Conservation (phyloP, 1,140 invertebrate genomes). For the Cecropterus lyciades region DNA sequence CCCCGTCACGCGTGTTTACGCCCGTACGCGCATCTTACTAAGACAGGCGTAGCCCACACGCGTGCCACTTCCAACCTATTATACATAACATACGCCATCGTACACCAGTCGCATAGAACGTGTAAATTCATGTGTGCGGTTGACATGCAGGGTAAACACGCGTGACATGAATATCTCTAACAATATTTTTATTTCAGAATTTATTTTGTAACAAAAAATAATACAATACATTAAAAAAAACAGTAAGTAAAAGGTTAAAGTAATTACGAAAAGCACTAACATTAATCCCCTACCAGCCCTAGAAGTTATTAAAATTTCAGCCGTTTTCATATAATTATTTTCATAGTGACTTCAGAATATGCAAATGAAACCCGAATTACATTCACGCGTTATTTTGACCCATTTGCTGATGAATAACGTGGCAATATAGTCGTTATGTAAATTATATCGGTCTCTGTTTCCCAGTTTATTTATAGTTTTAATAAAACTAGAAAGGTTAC, state of each 20-base stretch:
- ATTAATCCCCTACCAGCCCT: constrained; percentile 1
- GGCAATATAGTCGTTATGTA: constrained; percentile 12
- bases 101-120: too few species aligned
- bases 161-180: too few species aligned
- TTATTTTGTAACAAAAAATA: too few species aligned
- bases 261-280: neutral
- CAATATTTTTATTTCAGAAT: too few species aligned
- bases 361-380: constrained; percentile 27
- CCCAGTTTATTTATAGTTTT: neutral
- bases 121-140: too few species aligned
- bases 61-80: too few species aligned
- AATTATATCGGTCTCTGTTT: neutral
- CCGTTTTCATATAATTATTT: constrained; percentile 17
- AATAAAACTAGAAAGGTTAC: neutral
- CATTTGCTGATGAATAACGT: constrained; percentile 6
- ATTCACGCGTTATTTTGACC: constrained; percentile 17
- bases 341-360: constrained; percentile 2
- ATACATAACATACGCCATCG: too few species aligned
- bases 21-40: too few species aligned
- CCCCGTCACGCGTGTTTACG: too few species aligned
- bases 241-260: neutral
- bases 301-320: constrained; percentile 10
- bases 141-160: too few species aligned
- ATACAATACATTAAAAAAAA: neutral
- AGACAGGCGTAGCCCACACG: too few species aligned